These are phyloP conservation scores for Cheilosia urbana DNA, from an alignment of 2,888 invertebrate genomes.

Conservation along the genomic window DNA sequence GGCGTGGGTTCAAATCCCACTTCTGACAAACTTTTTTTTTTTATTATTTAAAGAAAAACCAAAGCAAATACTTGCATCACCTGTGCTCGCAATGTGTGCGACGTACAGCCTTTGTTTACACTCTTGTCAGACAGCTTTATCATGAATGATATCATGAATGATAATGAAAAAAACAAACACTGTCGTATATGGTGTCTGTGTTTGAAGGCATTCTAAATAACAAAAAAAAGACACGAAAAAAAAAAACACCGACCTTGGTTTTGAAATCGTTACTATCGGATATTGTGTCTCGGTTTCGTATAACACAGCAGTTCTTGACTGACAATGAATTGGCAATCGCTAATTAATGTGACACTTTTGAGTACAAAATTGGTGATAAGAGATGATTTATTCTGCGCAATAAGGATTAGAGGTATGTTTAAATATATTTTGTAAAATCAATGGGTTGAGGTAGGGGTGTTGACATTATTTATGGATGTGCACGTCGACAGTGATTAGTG, in stretches of 20 bases:
- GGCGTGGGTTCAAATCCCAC: slow-evolving; percentile 76
- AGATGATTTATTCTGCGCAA: not conserved
- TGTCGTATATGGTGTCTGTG: not conserved
- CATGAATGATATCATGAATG: slow-evolving; percentile 32
- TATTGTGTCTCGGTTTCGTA: slow-evolving; percentile 11
- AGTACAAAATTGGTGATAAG: not conserved
- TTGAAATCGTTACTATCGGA: slow-evolving; percentile 31
- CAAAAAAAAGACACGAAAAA: not conserved
- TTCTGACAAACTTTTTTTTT: slow-evolving; percentile 70
- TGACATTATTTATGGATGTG: too few relatives aligned
- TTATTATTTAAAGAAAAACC: not conserved
- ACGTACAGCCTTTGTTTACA: slow-evolving; percentile 7
- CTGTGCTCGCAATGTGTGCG: not conserved
- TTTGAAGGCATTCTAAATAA: not conserved
- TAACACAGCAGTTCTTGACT: slow-evolving; percentile 1
- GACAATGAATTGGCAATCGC: slow-evolving; percentile 1
- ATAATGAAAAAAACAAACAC: slow-evolving; percentile 13
- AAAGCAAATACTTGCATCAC: not conserved
- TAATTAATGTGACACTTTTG: slow-evolving; percentile 44
- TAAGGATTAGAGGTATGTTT: not conserved
- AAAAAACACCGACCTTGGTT: slow-evolving; percentile 32
- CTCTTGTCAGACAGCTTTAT: slow-evolving; percentile 31
- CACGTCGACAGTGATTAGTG: too few relatives aligned
- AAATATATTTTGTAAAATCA: too few relatives aligned
- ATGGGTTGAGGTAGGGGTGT: too few relatives aligned